Percentiles rank a stretch among this genome's conserved stretches.
phyloP scores from a whole-genome alignment of 2,113 vertebrate genomes.

The Edolisoma coerulescens region DNA sequence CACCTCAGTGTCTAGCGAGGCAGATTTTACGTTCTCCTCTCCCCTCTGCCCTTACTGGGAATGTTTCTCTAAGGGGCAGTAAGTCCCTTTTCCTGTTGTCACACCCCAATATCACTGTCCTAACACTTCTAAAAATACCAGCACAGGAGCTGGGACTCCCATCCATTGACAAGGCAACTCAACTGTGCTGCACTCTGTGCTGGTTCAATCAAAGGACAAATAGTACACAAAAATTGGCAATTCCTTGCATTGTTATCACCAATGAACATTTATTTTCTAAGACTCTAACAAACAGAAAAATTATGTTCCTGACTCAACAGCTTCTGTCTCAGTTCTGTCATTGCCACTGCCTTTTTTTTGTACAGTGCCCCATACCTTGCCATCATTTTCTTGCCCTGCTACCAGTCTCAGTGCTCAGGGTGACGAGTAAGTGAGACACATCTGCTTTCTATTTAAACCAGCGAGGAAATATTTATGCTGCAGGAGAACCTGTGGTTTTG shows the following conservation, averaged over 20 bases:
- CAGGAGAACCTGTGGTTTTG: neutral
- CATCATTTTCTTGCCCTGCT: neutral
- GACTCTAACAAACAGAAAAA: neutral
- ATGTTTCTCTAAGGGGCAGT: neutral
- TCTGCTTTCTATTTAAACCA: slow-evolving; percentile 13
- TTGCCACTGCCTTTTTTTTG: neutral
- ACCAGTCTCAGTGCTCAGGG: neutral
- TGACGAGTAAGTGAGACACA: neutral
- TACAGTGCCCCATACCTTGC: neutral
- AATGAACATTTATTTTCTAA: neutral
- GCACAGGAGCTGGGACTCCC: neutral
- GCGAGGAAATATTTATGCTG: neutral
- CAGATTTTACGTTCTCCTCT: neutral
- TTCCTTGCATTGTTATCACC: neutral
- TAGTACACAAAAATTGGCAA: neutral
- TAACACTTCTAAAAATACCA: neutral
- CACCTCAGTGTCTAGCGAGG: neutral
- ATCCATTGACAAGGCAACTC: neutral
- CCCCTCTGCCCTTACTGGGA: neutral
- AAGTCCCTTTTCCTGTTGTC: neutral
- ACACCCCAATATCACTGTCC: neutral
- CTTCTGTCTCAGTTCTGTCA: neutral
- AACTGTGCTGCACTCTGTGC: neutral
- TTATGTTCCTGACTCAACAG: neutral
- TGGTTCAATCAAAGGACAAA: neutral